Conservation (phyloP, 1,140 invertebrate species). For the Rhopalosiphum padi region DNA sequence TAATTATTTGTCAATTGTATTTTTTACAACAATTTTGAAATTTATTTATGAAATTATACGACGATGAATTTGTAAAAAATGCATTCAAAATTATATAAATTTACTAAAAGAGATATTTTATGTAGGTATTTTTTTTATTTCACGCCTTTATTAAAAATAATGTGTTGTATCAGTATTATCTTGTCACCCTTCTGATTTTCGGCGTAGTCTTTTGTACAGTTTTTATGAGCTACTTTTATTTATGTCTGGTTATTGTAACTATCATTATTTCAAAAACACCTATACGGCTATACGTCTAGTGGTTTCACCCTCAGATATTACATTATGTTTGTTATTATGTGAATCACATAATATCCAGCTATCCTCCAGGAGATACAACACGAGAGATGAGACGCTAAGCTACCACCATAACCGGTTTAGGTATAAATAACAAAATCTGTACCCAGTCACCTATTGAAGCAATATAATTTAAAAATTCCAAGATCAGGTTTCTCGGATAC, state of each 20-base stretch:
- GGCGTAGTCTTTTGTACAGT: neutral
- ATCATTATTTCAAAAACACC: slow-evolving; percentile 16
- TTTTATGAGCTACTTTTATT: neutral
- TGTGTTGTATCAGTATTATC: neutral
- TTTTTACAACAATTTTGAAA: no score
- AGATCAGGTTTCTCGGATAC: slow-evolving; percentile 48
- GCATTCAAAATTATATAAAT: neutral
- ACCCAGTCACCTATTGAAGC: slow-evolving; percentile 8
- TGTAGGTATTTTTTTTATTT: neutral
- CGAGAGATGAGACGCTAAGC: neutral
- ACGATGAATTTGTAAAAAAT: neutral
- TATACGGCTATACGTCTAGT: slow-evolving; percentile 24
- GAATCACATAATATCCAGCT: neutral
- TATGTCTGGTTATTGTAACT: slow-evolving; percentile 19
- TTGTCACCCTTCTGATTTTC: neutral
- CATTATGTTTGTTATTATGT: slow-evolving; percentile 14
- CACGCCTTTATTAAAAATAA: neutral
- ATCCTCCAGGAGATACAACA: neutral
- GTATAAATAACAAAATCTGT: slow-evolving; percentile 39
- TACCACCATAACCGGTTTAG: slow-evolving; percentile 41
- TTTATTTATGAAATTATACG: no score
- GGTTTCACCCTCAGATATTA: slow-evolving; percentile 32
- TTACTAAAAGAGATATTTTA: neutral
- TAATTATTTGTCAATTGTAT: neutral
- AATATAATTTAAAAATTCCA: slow-evolving; percentile 57